Evolutionary conservation across 2,888 invertebrate species (phyloP), one percentile per base, ranked within the genome.

Genomic region (Mythimna albipuncta): DNA sequence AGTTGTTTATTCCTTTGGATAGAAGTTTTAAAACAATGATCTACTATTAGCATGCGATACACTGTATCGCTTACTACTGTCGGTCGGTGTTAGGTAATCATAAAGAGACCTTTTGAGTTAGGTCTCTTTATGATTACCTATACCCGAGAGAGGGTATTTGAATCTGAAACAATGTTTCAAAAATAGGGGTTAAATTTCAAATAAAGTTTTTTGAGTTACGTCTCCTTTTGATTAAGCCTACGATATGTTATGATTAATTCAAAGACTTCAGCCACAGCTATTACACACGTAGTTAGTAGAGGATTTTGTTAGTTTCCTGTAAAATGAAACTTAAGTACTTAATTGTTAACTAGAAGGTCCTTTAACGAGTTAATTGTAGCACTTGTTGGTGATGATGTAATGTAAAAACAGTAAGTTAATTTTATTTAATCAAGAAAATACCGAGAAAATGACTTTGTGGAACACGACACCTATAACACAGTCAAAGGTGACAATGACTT

Each of bases 251-350:
- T 11, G 21, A 54, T 64, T 10, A 19, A 44, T 44, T 32, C 11
- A 5, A 19, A 19, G 6, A 57, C 19, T 41, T 55, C 26, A 9
- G 41, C n/a, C 13, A 4, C 32, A 63, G 2, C n/a, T 16, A 16
- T 41, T 35, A 38, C 32, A 16, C 7, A 44, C 19, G 21, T 44
- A 47, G 38, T 21, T 32, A 26, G 26, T 52, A 26, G 26, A 26
- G 7, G n/a, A n/a, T 59, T 38, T 55, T 64, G 16, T 11, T 16
- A 6, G 54, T 68, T 72, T 72, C 68, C 62, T 47, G 11, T 55
- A 38, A 57, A 11, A 68, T 47, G 47, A 62, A 68, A 68, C 61
- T 63, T 65, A 64, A 19, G 19, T 47, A 44, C 41, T 41, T 55
- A 64, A 54, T 54, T n/a, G 13, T 35, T 57, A 13, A 58, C 13